Percentiles rank a stretch among this genome's conserved stretches.
Evolutionary conservation across 2,888 invertebrate genomes (phyloP).

Genomic region (Branchipolynoe longqiensis): DNA sequence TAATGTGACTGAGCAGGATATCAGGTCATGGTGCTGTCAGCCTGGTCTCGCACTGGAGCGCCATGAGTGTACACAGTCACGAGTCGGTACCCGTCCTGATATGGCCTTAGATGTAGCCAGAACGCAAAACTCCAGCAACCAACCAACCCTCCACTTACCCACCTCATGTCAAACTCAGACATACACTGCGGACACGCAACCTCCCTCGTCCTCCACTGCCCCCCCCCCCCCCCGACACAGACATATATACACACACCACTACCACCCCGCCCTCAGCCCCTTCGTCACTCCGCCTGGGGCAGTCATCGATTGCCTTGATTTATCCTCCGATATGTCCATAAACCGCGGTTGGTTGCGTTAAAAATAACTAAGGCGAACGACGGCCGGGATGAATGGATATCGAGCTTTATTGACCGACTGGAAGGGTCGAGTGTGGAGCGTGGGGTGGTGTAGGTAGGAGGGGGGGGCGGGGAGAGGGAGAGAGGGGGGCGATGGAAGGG

Average conservation of each 20-base stretch:
- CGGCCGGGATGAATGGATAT: slow-evolving; percentile 8
- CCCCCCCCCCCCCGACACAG: background rate
- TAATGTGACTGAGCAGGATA: too few species aligned
- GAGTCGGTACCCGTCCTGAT: too few species aligned
- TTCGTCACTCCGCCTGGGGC: background rate
- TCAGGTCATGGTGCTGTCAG: too few species aligned
- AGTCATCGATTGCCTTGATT: slow-evolving; percentile 18
- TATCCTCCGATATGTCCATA: slow-evolving; percentile 30
- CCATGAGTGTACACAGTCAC: too few species aligned
- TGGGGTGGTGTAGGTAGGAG: too few species aligned
- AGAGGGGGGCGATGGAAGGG: too few species aligned
- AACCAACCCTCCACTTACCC: background rate
- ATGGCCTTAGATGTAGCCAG: too few species aligned
- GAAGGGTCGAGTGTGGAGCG: too few species aligned
- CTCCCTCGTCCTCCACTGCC: background rate
- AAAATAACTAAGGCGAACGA: slow-evolving; percentile 37
- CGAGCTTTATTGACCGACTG: slow-evolving; percentile 18
- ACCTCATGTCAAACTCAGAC: background rate
- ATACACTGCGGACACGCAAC: background rate
- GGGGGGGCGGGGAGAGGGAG: too few species aligned
- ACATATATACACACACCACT: background rate
- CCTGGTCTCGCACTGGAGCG: too few species aligned
- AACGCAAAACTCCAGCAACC: background rate
- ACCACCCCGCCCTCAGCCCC: background rate
- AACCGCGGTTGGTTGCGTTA: slow-evolving; percentile 27